Evolutionary conservation across 1,140 invertebrate genomes (phyloP), one percentile per base, ranked within the genome.

Genomic region (Brachystomella parvula): DNA sequence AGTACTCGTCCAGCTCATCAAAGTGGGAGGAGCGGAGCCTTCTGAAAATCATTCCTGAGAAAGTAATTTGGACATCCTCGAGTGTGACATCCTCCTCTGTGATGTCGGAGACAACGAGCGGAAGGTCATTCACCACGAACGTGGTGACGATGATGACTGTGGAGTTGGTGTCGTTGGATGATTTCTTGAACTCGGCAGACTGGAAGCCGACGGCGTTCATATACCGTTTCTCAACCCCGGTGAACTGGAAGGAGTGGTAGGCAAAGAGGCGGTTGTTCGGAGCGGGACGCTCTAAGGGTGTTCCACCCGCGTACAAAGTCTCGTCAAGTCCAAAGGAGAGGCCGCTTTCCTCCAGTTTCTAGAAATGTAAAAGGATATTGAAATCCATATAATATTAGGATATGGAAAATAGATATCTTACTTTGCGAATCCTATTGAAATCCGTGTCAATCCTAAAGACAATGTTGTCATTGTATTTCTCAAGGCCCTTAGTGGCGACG

Each of bases 211-310:
- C 29, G 3, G 62, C 61, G 9, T 39, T 19, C 9, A 66, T 1
- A 49, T 63, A 70, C 29, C 57, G 15, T 28, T 61, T 61, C 33
- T 70, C 68, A 2, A 60, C 58, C 17, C 59, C 68, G 2, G 64
- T 56, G 35, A 70, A 70, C 39, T 70, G 57, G 1, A 70, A 61
- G 21, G 60, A 44, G 31, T 66, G 61, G 3, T 49, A 47, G 19
- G 58, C 24, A 29, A 60, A 31, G 58, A 60, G 49, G 15, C 24
- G 49, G 24, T 56, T 6, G 24, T 56, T 56, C 24, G 49, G 24
- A 17, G 49, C 49, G 24, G 15, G 6, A 21, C 58, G 39, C 9
- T 44, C 9, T 9, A 44, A 12, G 9, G 39, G 39, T n/a, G 39
- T n/a, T n/a, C 39, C 39, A 44, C 39, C n/a, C n/a, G 39, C 39